Evolutionary conservation across 1,140 invertebrate species (phyloP), one percentile per base, ranked within the genome.

Genomic region (Geopemphigus sp.): DNA sequence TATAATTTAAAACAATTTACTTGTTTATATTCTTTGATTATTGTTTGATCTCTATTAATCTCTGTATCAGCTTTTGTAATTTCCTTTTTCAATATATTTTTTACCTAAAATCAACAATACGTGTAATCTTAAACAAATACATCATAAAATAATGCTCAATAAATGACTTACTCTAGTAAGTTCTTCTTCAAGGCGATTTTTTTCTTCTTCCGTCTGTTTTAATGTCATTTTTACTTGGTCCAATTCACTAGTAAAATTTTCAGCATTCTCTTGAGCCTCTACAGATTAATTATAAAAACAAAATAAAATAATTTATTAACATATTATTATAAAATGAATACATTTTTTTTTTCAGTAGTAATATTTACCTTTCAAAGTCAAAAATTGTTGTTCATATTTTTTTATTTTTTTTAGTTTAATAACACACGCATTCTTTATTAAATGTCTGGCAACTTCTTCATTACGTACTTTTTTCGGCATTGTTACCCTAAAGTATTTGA

Each of bases 341-440:
- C 4, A 11, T 50, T 50, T 50, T 14, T 39, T 50, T n/a, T n/a
- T 5, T 50, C 19, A 26, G 45, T 63, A 26, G 45, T 15, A 45
- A 12, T 22, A 1, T 82, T 85, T 88, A 91, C 90, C 91, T 90
- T 96, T 96, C 29, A 94, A 87, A 22, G 90, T 87, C 81, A 90
- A 86, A 87, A 95, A 99, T 84, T 99, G 97, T 82, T 94, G 92
- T 85, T 98, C 96, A 85, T 98, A 99, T 85, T 98, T 98, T 85
- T 94, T 94, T 76, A 99, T 86, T 84, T 96, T 94, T 86, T 97
- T 97, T 64, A 98, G 91, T 86, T 98, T 98, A 61, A 96, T 89
- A 83, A 90, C 92, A 83, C 95, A 94, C 10, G 97, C 96, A 64
- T 92, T 88, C 85, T 95, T 94, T 86, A 99, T 93, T 12, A 99